phyloP scores from a whole-genome alignment of 2,888 invertebrate genomes.

The Meandrusa payeni region DNA sequence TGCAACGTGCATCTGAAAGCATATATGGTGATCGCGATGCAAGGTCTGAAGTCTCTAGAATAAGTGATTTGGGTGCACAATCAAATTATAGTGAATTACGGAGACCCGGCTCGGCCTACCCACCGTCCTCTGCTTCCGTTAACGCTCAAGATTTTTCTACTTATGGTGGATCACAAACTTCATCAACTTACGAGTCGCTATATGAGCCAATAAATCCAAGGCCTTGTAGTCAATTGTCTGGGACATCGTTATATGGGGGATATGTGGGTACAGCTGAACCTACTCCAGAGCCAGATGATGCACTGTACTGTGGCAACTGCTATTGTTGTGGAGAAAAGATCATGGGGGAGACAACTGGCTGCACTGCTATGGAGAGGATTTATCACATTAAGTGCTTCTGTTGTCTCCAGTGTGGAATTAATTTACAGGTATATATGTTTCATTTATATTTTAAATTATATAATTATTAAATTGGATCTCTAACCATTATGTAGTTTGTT shows the following conservation, averaged over 20 bases:
- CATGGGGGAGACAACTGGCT: conserved; percentile 96
- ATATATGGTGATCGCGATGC: conserved; percentile 65
- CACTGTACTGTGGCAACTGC: conserved; percentile 92
- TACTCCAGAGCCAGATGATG: conserved; percentile 86
- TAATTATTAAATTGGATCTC: too few relatives aligned
- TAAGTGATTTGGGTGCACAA: conserved; percentile 75
- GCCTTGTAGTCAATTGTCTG: conserved; percentile 81
- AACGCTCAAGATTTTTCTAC: conserved; percentile 79
- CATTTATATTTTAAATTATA: too few relatives aligned
- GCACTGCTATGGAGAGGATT: conserved; percentile 98
- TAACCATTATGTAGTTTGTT: too few relatives aligned
- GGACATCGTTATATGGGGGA: conserved; percentile 81
- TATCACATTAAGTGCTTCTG: conserved; percentile 98
- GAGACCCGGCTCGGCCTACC: conserved; percentile 80
- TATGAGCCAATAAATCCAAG: conserved; percentile 84
- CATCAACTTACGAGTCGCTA: conserved; percentile 83
- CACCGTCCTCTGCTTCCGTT: conserved; percentile 71
- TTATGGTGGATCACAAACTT: conserved; percentile 81
- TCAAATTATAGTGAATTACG: conserved; percentile 83
- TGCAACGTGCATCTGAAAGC: conserved; percentile 78
- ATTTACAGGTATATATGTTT: conserved; percentile 87
- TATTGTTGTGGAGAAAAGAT: conserved; percentile 96
- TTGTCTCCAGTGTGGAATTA: conserved; percentile 94
- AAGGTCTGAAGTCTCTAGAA: conserved; percentile 70
- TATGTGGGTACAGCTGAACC: conserved; percentile 89